Conservation (phyloP, 2,888 invertebrate species). For the Mesodorylaimus sp. region DNA sequence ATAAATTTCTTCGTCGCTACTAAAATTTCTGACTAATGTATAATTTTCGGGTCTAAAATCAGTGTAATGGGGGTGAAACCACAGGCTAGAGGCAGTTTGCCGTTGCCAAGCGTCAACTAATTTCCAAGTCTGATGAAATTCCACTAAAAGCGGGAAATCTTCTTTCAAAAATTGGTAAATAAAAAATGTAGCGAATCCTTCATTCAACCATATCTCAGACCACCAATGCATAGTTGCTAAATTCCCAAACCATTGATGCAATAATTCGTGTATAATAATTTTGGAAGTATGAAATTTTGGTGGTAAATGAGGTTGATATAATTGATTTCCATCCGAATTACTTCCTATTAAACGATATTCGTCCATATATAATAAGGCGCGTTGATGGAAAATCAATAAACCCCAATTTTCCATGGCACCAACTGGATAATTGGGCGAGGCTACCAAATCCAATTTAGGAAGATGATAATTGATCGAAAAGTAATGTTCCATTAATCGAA, state of each 20-base stretch:
- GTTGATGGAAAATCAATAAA: constrained; percentile 29
- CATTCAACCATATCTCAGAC: constrained; percentile 30
- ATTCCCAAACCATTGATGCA: constrained; percentile 33
- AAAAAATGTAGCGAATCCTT: constrained; percentile 30
- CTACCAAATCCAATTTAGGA: constrained; percentile 32
- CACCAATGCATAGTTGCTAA: constrained; percentile 28
- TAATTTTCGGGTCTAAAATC: too few relatives aligned
- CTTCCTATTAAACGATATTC: background rate
- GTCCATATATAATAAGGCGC: constrained; percentile 17
- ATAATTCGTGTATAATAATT: constrained; percentile 35
- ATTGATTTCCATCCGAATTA: background rate
- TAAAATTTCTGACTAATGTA: background rate
- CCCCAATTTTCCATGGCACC: constrained; percentile 38
- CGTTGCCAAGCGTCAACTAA: too few relatives aligned
- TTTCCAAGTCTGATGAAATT: background rate
- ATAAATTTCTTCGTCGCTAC: background rate
- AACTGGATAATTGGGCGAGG: constrained; percentile 32
- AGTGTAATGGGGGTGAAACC: too few relatives aligned
- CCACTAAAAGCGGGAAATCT: background rate
- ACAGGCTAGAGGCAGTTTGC: too few relatives aligned
- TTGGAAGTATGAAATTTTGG: constrained; percentile 6
- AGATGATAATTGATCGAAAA: constrained; percentile 23
- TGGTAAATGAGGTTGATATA: too few relatives aligned
- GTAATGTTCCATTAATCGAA: constrained; percentile 22
- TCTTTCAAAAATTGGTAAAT: constrained; percentile 20